phyloP scores from a whole-genome alignment of 2,113 vertebrate species.

The Thunnus thynnus region DNA sequence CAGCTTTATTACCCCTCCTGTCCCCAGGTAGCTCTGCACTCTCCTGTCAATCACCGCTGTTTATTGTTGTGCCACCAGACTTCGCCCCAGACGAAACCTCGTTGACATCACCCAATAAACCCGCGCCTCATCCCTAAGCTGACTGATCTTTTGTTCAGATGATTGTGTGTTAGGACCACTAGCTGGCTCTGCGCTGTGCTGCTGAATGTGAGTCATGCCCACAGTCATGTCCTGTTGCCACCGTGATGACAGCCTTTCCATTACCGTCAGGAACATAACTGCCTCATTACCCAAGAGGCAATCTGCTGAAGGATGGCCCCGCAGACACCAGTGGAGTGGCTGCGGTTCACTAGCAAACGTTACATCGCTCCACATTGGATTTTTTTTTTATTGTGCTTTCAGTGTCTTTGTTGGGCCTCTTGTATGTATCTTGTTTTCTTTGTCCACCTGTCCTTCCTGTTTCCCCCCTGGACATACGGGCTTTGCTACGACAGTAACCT shows the following conservation, averaged over 20 bases:
- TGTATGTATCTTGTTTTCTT: not conserved
- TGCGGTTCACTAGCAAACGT: constrained; percentile 15
- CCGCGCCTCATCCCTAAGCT: constrained; percentile 20
- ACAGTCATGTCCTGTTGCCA: constrained; percentile 60
- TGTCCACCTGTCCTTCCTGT: not conserved
- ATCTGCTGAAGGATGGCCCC: constrained; percentile 55
- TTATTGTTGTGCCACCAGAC: constrained; percentile 18
- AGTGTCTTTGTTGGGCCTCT: not conserved
- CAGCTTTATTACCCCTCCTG: not conserved
- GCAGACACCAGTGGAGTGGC: constrained; percentile 6
- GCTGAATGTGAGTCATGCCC: constrained; percentile 52
- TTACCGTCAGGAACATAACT: constrained; percentile 67
- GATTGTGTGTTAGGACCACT: constrained; percentile 44
- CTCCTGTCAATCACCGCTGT: constrained; percentile 19
- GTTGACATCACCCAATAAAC: constrained; percentile 18
- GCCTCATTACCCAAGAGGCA: constrained; percentile 67
- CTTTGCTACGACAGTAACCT: not conserved
- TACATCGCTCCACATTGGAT: constrained; percentile 10
- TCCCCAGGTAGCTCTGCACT: not conserved
- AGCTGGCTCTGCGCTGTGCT: constrained; percentile 13
- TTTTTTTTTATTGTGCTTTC: constrained; percentile 24
- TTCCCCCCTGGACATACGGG: not conserved
- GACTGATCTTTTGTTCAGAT: constrained; percentile 47
- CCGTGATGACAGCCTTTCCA: constrained; percentile 63
- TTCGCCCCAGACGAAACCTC: constrained; percentile 26